phyloP scores from a whole-genome alignment of 2,113 vertebrate genomes.

The Rhadina sibilatrix region DNA sequence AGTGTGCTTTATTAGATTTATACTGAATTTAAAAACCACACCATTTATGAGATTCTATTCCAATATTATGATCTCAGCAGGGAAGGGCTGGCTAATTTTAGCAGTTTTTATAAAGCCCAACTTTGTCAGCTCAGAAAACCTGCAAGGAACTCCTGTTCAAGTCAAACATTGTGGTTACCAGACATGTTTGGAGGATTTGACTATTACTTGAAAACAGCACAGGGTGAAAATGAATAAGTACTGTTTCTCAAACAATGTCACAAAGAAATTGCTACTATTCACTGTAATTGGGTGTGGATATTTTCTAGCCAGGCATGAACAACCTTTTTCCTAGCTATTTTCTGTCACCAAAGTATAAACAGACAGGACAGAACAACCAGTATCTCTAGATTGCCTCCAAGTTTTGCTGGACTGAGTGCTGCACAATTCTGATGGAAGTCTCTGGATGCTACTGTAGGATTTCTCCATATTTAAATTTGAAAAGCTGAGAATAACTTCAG shows the following conservation, averaged over 20 bases:
- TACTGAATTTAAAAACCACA: constrained; percentile 1
- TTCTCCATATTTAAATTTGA: background rate
- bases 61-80: constrained; percentile 61
- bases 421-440: background rate
- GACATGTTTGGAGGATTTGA: constrained; percentile 60
- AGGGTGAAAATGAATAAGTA: constrained; percentile 64
- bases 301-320: constrained; percentile 42
- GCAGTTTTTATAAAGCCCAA: constrained; percentile 65
- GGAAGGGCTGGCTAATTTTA: constrained; percentile 67
- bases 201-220: constrained; percentile 52
- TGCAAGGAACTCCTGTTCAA: constrained; percentile 53
- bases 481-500: background rate
- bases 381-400: background rate
- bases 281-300: constrained; percentile 8
- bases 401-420: background rate
- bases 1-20: constrained; percentile 55
- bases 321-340: constrained; percentile 35
- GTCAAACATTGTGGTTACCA: constrained; percentile 70
- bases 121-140: constrained; percentile 64
- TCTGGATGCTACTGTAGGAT: background rate
- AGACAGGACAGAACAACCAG: background rate
- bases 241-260: constrained; percentile 49
- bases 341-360: constrained; percentile 4
- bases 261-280: constrained; percentile 51
- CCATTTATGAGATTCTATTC: constrained; percentile 62